These are phyloP conservation scores for Acanthurus lineatus DNA, from an alignment of 2,797 vertebrate genomes.

Conservation along the genomic window DNA sequence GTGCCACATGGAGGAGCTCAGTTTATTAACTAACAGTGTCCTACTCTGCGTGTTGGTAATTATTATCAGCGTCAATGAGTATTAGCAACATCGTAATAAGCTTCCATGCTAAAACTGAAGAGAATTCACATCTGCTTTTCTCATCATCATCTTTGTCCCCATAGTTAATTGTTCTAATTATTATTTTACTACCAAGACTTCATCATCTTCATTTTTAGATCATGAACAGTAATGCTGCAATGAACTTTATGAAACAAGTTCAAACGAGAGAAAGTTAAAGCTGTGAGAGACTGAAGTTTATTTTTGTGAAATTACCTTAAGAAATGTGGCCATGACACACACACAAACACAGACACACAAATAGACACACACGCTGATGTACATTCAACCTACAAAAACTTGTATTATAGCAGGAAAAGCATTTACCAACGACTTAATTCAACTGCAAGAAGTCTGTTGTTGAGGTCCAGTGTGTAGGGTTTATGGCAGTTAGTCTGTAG, in stretches of 20 bases:
- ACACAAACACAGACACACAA: slow-evolving; percentile 18
- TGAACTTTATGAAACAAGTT: slow-evolving; percentile 44
- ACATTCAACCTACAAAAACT: slow-evolving; percentile 34
- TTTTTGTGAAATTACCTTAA: slow-evolving; percentile 55
- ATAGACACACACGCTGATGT: neutral
- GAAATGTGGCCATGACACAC: slow-evolving; percentile 40
- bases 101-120: slow-evolving; percentile 45
- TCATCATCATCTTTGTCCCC: slow-evolving; percentile 9
- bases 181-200: slow-evolving; percentile 13
- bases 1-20: slow-evolving; percentile 91
- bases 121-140: slow-evolving; percentile 34
- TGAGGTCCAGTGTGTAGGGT: too few relatives aligned
- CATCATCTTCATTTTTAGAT: slow-evolving; percentile 31
- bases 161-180: slow-evolving; percentile 17
- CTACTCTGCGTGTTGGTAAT: neutral
- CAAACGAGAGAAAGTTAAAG: slow-evolving; percentile 49
- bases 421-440: slow-evolving; percentile 76
- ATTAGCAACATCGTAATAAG: slow-evolving; percentile 38
- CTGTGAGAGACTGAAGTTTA: slow-evolving; percentile 67
- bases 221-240: slow-evolving; percentile 54
- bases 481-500: too few relatives aligned
- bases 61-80: slow-evolving; percentile 18
- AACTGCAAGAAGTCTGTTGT: slow-evolving; percentile 51
- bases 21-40: slow-evolving; percentile 85
- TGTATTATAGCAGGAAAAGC: slow-evolving; percentile 39